Conservation (phyloP, 23 tunicate genomes). For the Corella eumyota region DNA sequence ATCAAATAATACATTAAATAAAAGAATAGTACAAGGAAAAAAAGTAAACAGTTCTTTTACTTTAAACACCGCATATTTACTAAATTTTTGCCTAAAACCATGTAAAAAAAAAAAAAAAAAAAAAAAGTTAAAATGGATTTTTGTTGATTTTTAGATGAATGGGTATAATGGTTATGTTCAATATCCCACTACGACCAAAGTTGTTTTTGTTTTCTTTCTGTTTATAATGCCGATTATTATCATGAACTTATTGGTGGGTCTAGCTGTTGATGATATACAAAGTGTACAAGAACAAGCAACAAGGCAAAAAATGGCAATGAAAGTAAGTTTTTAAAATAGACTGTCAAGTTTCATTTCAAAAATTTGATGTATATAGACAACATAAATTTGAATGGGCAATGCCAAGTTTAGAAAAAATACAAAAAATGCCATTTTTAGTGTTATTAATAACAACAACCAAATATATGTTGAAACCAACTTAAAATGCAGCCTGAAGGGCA, state of each 20-base stretch:
- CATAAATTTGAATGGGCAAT: neutral
- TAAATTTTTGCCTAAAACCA: no score
- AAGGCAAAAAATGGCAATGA: slow-evolving; percentile 22
- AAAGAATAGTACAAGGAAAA: no score
- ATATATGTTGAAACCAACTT: no score
- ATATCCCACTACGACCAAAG: slow-evolving; percentile 2
- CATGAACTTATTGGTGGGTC: slow-evolving; percentile 35
- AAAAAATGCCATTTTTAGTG: neutral
- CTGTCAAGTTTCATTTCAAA: neutral
- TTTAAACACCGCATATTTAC: no score
- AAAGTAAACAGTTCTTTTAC: no score
- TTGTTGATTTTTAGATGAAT: no score
- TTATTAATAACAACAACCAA: neutral
- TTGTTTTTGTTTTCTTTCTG: slow-evolving; percentile 5
- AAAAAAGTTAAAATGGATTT: no score
- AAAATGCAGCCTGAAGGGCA: no score
- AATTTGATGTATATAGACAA: neutral
- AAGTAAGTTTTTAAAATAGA: slow-evolving; percentile 9
- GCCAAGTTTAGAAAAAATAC: neutral
- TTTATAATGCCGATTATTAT: slow-evolving; percentile 23
- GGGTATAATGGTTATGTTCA: no score
- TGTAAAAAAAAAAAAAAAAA: no score
- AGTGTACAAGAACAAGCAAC: slow-evolving; percentile 20
- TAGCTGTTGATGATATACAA: slow-evolving; percentile 51
- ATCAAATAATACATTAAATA: no score